Conservation (phyloP, 2,888 invertebrate genomes). For the Prosapia bicincta region DNA sequence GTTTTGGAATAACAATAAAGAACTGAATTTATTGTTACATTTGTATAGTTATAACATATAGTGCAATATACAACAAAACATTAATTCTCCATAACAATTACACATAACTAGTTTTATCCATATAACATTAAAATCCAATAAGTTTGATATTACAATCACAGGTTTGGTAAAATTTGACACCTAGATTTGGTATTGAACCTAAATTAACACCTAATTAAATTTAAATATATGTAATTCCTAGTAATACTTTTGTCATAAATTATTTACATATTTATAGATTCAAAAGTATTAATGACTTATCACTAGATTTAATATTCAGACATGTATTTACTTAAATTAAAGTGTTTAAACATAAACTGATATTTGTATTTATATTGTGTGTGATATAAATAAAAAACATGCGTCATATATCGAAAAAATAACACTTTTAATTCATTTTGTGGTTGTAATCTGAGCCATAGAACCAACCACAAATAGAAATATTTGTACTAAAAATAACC, state of each 20-base stretch:
- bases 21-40: no score
- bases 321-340: neutral
- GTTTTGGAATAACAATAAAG: no score
- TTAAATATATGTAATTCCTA: neutral
- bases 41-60: no score
- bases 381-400: neutral
- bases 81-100: neutral
- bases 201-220: neutral
- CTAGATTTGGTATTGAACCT: neutral
- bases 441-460: neutral
- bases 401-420: no score
- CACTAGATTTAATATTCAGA: neutral
- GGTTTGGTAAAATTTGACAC: neutral
- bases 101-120: neutral
- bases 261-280: neutral
- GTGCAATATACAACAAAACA: no score
- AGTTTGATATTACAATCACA: neutral
- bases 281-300: neutral
- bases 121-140: neutral
- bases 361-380: neutral
- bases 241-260: neutral
- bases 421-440: no score
- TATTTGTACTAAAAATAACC: neutral
- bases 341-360: neutral
- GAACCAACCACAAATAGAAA: neutral